These are phyloP conservation scores for Parascotia fuliginaria DNA, from an alignment of 2,888 invertebrate species.

Conservation along the genomic window DNA sequence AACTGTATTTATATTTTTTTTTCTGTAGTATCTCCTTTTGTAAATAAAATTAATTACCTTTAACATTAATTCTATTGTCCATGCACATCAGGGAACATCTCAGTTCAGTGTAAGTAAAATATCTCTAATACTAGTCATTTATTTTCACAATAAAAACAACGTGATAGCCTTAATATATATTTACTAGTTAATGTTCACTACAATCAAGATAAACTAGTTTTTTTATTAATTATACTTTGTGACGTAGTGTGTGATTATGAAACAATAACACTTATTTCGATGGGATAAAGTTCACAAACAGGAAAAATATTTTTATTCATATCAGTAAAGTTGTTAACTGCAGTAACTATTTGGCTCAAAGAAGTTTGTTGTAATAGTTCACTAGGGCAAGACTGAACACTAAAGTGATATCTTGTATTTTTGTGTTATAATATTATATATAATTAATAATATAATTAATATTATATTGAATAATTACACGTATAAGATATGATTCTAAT, in stretches of 20 bases:
- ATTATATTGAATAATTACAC: too few species aligned
- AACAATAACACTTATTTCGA: not conserved
- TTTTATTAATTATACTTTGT: constrained; percentile 23
- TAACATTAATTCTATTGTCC: constrained; percentile 47
- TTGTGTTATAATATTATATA: too few species aligned
- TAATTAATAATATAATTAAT: too few species aligned
- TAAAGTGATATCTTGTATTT: too few species aligned
- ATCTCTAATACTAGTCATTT: not conserved
- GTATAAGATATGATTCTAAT: too few species aligned
- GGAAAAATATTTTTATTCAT: too few species aligned
- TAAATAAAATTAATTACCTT: not conserved
- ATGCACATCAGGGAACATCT: constrained; percentile 92
- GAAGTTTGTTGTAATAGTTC: constrained; percentile 9
- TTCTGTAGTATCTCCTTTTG: too few species aligned
- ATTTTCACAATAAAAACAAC: not conserved
- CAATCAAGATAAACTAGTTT: constrained; percentile 31
- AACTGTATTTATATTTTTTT: not conserved
- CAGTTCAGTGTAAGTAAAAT: constrained; percentile 95
- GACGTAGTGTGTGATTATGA: not conserved
- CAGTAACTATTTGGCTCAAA: constrained; percentile 2
- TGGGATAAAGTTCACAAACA: too few species aligned
- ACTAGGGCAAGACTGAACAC: too few species aligned
- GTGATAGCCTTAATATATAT: not conserved
- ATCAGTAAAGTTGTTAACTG: too few species aligned
- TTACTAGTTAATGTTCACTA: not conserved